A percentile compares a stretch with the other conserved stretches of the same genome.
Evolutionary conservation across 2,797 vertebrate species (phyloP).

Genomic region (Eutrigla gurnardus): DNA sequence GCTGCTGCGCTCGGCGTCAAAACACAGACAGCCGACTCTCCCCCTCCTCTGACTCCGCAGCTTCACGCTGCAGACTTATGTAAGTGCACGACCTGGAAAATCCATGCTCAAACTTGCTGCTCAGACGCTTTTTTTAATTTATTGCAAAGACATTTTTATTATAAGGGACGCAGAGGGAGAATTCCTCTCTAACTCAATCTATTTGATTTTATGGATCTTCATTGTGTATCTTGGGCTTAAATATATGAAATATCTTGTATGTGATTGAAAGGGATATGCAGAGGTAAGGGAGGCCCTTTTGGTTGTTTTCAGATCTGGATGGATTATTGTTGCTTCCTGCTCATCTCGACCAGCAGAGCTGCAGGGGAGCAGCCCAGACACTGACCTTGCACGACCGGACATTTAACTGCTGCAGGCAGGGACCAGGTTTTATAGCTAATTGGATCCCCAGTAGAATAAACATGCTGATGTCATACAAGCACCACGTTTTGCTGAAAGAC

Average conservation of each 20-base stretch:
- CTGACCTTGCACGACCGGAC: neutral
- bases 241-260: neutral
- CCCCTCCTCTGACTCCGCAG: slow-evolving; percentile 55
- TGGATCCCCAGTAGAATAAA: neutral
- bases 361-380: neutral
- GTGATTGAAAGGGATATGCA: neutral
- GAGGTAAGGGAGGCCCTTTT: neutral
- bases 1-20: slow-evolving; percentile 45
- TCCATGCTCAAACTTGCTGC: slow-evolving; percentile 3
- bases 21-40: slow-evolving; percentile 26
- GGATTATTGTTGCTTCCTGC: neutral
- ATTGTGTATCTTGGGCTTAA: neutral
- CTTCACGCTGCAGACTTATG: slow-evolving; percentile 57
- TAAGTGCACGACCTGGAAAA: slow-evolving; percentile 53
- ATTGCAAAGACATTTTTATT: neutral
- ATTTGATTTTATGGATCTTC: neutral
- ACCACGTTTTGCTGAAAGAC: neutral
- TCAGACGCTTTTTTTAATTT: neutral
- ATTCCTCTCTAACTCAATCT: neutral
- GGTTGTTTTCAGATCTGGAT: neutral
- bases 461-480: neutral
- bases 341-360: neutral
- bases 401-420: slow-evolving; percentile 8
- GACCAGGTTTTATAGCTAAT: neutral
- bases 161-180: neutral